These are phyloP conservation scores for Labrus mixtus DNA, from an alignment of 2,113 vertebrate species.

Conservation along the genomic window DNA sequence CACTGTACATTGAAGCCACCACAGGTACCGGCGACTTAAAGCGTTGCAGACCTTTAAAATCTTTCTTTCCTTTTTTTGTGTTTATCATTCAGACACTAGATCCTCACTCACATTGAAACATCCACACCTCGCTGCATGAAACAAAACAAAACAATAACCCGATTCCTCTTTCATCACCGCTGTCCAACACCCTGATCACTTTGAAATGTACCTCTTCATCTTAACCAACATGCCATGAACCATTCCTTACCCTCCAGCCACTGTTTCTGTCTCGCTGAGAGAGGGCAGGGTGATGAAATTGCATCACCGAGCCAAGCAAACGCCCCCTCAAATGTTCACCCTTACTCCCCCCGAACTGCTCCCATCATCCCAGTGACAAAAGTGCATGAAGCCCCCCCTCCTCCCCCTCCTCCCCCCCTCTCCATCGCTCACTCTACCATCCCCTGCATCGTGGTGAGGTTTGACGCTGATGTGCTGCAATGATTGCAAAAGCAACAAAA, in stretches of 20 bases:
- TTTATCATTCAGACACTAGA: slow-evolving; percentile 9
- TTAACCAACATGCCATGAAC: slow-evolving; percentile 61
- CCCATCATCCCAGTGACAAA: slow-evolving; percentile 28
- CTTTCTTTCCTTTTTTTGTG: slow-evolving; percentile 8
- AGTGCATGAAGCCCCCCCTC: slow-evolving; percentile 73
- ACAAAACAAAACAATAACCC: slow-evolving; percentile 50
- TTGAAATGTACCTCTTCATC: slow-evolving; percentile 48
- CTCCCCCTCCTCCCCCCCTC: background rate
- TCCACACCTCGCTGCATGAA: slow-evolving; percentile 62
- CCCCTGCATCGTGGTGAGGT: slow-evolving; percentile 69
- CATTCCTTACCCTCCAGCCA: slow-evolving; percentile 77
- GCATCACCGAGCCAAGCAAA: slow-evolving; percentile 52
- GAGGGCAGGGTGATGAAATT: slow-evolving; percentile 52
- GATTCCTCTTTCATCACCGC: slow-evolving; percentile 36
- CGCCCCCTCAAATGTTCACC: slow-evolving; percentile 49
- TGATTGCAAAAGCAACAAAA: slow-evolving; percentile 81
- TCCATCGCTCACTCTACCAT: slow-evolving; percentile 15
- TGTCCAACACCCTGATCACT: slow-evolving; percentile 14
- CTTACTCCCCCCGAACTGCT: slow-evolving; percentile 40
- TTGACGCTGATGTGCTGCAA: slow-evolving; percentile 77
- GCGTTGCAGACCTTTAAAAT: slow-evolving; percentile 26
- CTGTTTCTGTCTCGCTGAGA: slow-evolving; percentile 75
- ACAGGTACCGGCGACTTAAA: slow-evolving; percentile 83
- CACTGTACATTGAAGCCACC: slow-evolving; percentile 83
- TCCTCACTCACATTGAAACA: slow-evolving; percentile 30